A percentile compares a stretch with the other conserved stretches of the same genome.
These are phyloP conservation scores for Hoplodrina ambigua DNA, from an alignment of 2,888 invertebrate species.

Conservation along the genomic window DNA sequence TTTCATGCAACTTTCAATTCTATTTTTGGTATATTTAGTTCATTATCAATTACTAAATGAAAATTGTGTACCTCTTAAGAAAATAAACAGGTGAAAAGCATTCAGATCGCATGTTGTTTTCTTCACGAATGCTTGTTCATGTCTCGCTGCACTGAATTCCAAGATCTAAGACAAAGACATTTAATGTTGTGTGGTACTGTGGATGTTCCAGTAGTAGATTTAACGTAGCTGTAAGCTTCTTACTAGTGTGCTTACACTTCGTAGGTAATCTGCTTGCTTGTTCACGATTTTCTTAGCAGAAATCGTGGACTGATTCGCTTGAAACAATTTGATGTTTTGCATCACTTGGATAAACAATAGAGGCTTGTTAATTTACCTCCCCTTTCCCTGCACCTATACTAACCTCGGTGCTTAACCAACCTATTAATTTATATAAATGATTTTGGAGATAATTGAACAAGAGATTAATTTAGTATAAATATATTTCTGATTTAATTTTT, in stretches of 20 bases:
- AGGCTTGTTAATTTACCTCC: no score
- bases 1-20: no score
- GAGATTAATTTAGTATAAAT: no score
- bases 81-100: conserved; percentile 4
- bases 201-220: conserved; percentile 11
- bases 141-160: conserved; percentile 31
- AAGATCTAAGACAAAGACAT: conserved; percentile 28
- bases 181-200: conserved; percentile 12
- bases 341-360: no score
- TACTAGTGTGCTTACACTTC: conserved; percentile 10
- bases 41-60: no score
- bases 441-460: no score
- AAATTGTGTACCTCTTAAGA: not conserved
- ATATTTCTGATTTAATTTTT: no score
- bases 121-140: conserved; percentile 29
- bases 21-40: no score
- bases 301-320: not conserved
- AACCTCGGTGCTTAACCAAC: no score
- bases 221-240: conserved; percentile 10
- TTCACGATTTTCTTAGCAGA: not conserved
- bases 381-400: no score
- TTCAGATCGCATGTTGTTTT: conserved; percentile 19
- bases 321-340: not conserved
- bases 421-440: no score
- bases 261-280: not conserved